phyloP scores from a whole-genome alignment of 2,888 invertebrate genomes.

The Acleris cristana region DNA sequence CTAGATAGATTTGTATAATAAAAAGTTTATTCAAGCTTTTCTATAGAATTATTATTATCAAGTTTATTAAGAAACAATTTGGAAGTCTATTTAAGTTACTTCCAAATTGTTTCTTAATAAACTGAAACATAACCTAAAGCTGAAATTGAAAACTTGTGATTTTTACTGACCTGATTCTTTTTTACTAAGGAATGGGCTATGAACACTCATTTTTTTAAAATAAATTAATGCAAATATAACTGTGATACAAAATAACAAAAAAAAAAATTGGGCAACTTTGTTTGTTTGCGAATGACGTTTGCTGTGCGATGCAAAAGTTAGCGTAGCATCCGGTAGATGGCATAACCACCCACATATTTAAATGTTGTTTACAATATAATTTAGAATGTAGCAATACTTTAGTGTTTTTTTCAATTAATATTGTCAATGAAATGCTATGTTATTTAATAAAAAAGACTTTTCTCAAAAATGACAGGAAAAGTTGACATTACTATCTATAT shows the following conservation, averaged over 20 bases:
- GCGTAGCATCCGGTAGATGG: not conserved
- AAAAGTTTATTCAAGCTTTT: too few relatives aligned
- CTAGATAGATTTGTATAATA: too few relatives aligned
- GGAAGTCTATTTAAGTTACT: too few relatives aligned
- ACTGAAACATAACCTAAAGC: not conserved
- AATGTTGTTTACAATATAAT: not conserved
- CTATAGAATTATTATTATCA: too few relatives aligned
- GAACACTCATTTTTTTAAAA: conserved; percentile 15
- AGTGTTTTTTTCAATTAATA: too few relatives aligned
- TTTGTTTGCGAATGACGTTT: conserved; percentile 19
- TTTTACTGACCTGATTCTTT: conserved; percentile 12
- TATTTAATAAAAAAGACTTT: too few relatives aligned
- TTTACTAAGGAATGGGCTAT: conserved; percentile 12
- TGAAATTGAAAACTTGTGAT: not conserved
- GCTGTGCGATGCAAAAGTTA: conserved; percentile 3
- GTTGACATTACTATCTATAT: too few relatives aligned
- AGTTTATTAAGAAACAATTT: too few relatives aligned
- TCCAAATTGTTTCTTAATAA: too few relatives aligned
- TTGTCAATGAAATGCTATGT: too few relatives aligned
- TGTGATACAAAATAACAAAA: not conserved
- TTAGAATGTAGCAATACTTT: too few relatives aligned
- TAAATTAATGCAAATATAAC: not conserved
- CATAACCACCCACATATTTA: not conserved
- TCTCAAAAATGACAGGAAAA: too few relatives aligned
- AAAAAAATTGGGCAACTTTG: conserved; percentile 6